These are phyloP conservation scores for Copsychus sechellarum DNA, from an alignment of 2,113 vertebrate species.

Conservation along the genomic window DNA sequence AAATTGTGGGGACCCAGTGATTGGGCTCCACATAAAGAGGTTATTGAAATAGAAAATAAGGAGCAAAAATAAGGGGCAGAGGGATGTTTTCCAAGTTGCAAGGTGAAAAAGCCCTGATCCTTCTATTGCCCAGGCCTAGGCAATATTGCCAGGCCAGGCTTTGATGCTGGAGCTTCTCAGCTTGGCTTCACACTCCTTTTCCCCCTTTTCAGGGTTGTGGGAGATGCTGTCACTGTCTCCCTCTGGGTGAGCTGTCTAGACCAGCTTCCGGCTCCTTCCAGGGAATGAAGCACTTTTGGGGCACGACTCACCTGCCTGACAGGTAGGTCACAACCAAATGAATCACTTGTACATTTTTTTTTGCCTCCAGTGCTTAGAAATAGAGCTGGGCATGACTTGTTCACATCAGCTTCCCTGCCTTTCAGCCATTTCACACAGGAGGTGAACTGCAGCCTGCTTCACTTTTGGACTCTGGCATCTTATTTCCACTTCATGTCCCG, in stretches of 20 bases:
- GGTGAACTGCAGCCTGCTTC: not conserved
- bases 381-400: not conserved
- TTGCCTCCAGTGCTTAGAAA: not conserved
- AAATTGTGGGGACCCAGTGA: accelerated
- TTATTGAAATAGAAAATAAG: not conserved
- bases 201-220: not conserved
- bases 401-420: not conserved
- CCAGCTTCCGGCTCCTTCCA: not conserved
- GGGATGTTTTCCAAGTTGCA: not conserved
- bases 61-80: not conserved
- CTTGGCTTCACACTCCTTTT: not conserved
- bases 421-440: not conserved
- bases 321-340: not conserved
- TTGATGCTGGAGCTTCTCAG: not conserved
- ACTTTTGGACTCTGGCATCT: not conserved
- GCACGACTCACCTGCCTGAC: not conserved
- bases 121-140: not conserved
- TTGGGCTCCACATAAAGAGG: not conserved
- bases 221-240: not conserved
- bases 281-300: not conserved
- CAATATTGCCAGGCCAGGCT: not conserved
- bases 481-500: not conserved
- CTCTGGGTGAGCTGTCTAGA: not conserved
- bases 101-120: not conserved
- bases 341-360: not conserved